phyloP scores from a whole-genome alignment of 2,888 invertebrate species.

The Epinotia bilunana region DNA sequence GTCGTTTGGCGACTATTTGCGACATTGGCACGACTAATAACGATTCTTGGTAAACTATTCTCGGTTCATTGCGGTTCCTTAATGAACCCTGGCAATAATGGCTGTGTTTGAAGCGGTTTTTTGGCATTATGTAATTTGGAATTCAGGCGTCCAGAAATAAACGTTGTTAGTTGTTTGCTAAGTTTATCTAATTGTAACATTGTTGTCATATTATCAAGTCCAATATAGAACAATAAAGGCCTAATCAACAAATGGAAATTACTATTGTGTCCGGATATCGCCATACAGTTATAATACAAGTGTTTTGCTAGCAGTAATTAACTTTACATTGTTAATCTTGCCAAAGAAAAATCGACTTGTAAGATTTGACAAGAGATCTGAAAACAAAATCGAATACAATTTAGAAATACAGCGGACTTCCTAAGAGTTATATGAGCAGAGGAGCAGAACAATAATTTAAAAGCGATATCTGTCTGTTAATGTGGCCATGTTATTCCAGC shows the following conservation, averaged over 20 bases:
- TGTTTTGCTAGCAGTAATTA: background rate
- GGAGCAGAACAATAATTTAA: background rate
- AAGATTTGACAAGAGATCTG: background rate
- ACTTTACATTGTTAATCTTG: background rate
- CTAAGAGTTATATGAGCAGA: too few species aligned
- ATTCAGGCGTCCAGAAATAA: background rate
- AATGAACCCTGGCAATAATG: background rate
- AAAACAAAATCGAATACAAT: too few species aligned
- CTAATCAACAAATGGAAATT: background rate
- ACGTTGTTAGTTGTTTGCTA: background rate
- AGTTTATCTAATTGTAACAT: background rate
- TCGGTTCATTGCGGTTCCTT: constrained; percentile 11
- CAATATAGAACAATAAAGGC: too few species aligned
- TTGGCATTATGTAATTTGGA: background rate
- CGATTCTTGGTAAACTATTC: constrained; percentile 28
- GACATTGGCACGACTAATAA: constrained; percentile 26
- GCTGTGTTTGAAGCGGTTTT: background rate
- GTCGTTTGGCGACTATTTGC: constrained; percentile 15
- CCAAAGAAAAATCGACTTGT: background rate
- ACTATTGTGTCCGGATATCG: background rate
- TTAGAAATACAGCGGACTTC: too few species aligned
- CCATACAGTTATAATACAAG: background rate
- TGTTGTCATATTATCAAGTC: background rate
- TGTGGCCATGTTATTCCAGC: constrained; percentile 62
- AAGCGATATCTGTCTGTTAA: constrained; percentile 7